Evolutionary conservation across 2,797 vertebrate genomes (phyloP).

Genomic region (Smutsia gigantea): DNA sequence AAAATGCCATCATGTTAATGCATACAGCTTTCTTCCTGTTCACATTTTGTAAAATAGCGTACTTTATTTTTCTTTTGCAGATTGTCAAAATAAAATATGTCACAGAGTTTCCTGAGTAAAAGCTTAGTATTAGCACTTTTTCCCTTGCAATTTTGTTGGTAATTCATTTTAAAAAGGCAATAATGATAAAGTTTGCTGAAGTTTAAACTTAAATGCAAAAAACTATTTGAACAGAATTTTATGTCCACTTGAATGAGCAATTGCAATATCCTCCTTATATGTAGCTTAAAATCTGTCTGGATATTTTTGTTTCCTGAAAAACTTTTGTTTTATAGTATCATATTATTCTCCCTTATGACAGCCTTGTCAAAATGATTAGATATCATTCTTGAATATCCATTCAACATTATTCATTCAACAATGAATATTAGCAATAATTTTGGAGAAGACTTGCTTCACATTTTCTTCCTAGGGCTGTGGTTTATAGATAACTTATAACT

Average conservation of each 20-base stretch:
- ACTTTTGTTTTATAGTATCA: background rate
- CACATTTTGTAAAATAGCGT: slow-evolving; percentile 49
- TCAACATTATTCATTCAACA: slow-evolving; percentile 49
- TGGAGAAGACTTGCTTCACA: slow-evolving; percentile 38
- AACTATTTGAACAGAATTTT: background rate
- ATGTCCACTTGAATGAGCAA: background rate
- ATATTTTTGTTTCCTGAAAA: background rate
- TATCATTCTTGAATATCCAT: slow-evolving; percentile 57
- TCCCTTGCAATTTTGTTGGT: background rate
- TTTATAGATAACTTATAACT: background rate
- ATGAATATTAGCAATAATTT: slow-evolving; percentile 63
- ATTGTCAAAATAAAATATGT: slow-evolving; percentile 46
- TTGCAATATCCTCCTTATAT: background rate
- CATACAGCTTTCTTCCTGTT: slow-evolving; percentile 23
- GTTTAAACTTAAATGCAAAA: slow-evolving; percentile 15
- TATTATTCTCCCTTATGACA: slow-evolving; percentile 9
- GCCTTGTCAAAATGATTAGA: slow-evolving; percentile 68
- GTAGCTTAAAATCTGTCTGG: slow-evolving; percentile 22
- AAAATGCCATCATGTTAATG: slow-evolving; percentile 62
- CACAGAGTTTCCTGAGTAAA: slow-evolving; percentile 18
- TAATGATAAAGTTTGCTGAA: slow-evolving; percentile 24
- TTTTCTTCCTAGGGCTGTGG: background rate
- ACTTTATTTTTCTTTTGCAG: slow-evolving; percentile 9
- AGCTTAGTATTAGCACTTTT: slow-evolving; percentile 15
- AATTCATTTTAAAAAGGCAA: slow-evolving; percentile 29